Evolutionary conservation across 2,113 vertebrate species (phyloP).

Genomic region (Cyanoliseus patagonus): DNA sequence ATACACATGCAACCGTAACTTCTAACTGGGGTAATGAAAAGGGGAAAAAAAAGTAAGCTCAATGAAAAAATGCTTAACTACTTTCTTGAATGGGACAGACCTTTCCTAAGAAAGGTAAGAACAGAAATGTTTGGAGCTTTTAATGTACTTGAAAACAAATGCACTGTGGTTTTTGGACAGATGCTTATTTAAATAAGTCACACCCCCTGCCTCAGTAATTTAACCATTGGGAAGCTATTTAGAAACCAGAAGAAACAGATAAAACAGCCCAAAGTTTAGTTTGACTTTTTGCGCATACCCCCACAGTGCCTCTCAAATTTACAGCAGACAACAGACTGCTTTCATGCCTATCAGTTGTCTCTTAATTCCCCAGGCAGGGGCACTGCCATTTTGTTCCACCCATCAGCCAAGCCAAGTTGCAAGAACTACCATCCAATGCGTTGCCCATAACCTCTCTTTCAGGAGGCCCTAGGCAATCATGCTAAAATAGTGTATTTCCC

Average conservation of each 20-base stretch:
- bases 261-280: background rate
- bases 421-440: background rate
- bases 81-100: background rate
- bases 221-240: background rate
- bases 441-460: background rate
- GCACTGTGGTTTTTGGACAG: background rate
- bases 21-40: background rate
- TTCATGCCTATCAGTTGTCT: background rate
- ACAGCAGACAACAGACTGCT: background rate
- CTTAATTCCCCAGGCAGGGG: background rate
- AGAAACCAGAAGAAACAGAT: background rate
- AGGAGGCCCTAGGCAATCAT: constrained; percentile 4
- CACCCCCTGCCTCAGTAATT: background rate
- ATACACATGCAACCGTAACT: rapidly evolving
- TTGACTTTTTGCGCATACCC: background rate
- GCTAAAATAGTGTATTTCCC: background rate
- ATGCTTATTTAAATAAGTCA: background rate
- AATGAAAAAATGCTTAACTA: background rate
- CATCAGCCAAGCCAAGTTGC: background rate
- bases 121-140: background rate
- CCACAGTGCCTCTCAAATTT: background rate
- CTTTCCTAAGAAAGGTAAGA: background rate
- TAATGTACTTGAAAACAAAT: background rate
- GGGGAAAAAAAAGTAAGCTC: background rate
- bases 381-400: background rate